phyloP scores from a whole-genome alignment of 2,113 vertebrate species.

The Corythaixoides concolor region DNA sequence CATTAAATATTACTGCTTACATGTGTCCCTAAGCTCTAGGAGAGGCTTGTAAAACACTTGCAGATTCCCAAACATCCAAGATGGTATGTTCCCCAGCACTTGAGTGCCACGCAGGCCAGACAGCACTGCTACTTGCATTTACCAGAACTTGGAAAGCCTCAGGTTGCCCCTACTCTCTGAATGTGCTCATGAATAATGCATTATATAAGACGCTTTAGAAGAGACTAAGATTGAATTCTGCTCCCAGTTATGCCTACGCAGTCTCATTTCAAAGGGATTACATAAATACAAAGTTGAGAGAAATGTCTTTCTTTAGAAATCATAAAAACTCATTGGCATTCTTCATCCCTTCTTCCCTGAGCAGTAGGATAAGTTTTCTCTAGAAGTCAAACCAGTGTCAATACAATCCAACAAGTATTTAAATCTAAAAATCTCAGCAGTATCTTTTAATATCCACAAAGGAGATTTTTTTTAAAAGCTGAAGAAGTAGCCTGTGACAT shows the following conservation, averaged over 20 bases:
- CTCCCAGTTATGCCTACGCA: neutral
- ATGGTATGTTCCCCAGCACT: neutral
- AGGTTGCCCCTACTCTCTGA: neutral
- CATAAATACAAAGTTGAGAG: neutral
- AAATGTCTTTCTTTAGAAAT: neutral
- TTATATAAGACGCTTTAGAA: neutral
- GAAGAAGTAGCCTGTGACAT: neutral
- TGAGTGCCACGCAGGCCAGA: neutral
- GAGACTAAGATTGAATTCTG: neutral
- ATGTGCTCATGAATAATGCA: neutral
- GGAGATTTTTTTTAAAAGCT: neutral
- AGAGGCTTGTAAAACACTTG: neutral
- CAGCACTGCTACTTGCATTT: neutral
- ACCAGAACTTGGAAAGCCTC: neutral
- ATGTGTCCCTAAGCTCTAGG: neutral
- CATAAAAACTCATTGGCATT: neutral
- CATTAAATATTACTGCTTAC: neutral
- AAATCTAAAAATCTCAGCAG: neutral
- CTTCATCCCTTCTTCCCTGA: neutral
- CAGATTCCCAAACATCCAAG: neutral
- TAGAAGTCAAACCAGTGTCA: neutral
- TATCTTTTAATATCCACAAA: neutral
- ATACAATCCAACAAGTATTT: neutral
- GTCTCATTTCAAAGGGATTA: conserved; percentile 1
- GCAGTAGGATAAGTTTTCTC: neutral